phyloP scores from a whole-genome alignment of 1,140 invertebrate species.

The Coptotermes formosanus region DNA sequence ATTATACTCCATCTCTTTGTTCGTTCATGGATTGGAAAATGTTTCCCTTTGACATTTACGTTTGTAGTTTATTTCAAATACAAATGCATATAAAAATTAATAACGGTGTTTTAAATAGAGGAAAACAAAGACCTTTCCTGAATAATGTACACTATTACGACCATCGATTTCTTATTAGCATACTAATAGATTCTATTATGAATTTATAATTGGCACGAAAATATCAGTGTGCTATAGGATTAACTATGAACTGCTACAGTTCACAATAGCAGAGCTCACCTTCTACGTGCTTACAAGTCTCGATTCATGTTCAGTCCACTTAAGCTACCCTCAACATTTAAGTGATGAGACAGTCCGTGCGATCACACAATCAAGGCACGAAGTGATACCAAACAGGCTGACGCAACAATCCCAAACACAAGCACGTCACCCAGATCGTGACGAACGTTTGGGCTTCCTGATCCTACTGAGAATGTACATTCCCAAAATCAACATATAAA shows the following conservation, averaged over 20 bases:
- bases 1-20: slow-evolving; percentile 24
- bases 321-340: too few species aligned
- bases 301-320: too few species aligned
- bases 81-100: slow-evolving; percentile 9
- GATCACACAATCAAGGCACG: too few species aligned
- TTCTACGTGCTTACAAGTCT: too few species aligned
- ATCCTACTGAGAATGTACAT: too few species aligned
- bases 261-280: too few species aligned
- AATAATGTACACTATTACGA: neutral
- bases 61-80: slow-evolving; percentile 15
- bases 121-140: slow-evolving; percentile 3
- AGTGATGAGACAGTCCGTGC: too few species aligned
- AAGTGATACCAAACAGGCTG: too few species aligned
- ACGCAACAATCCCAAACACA: too few species aligned
- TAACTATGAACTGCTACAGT: neutral
- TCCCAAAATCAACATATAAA: too few species aligned
- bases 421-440: too few species aligned
- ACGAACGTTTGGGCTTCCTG: too few species aligned
- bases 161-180: slow-evolving; percentile 3
- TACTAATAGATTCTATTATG: slow-evolving; percentile 1
- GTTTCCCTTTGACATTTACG: slow-evolving; percentile 22
- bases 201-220: neutral
- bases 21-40: slow-evolving; percentile 27
- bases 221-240: neutral
- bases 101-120: slow-evolving; percentile 15